phyloP scores from a whole-genome alignment of 2,797 vertebrate genomes.

The Phyllotis vaccarum region DNA sequence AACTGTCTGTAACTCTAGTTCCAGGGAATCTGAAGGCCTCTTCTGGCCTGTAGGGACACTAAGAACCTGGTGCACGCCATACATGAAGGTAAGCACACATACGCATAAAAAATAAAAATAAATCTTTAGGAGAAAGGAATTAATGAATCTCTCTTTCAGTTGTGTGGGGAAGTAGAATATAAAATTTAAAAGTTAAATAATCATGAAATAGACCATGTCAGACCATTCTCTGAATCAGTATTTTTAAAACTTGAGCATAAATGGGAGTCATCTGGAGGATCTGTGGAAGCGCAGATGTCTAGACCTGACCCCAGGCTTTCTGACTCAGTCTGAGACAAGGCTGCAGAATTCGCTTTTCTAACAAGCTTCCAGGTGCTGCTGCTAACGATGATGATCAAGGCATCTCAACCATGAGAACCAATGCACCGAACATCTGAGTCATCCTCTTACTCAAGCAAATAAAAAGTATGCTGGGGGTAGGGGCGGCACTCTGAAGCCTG shows the following conservation, averaged over 20 bases:
- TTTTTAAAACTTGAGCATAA: constrained; percentile 57
- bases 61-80: neutral
- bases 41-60: neutral
- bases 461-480: neutral
- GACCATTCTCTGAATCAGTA: constrained; percentile 3
- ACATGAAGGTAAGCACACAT: neutral
- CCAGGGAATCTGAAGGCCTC: neutral
- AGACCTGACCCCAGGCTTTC: constrained; percentile 51
- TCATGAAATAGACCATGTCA: constrained; percentile 28
- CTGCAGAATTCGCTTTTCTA: constrained; percentile 71
- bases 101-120: neutral
- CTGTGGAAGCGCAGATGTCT: constrained; percentile 63
- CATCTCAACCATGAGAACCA: constrained; percentile 59
- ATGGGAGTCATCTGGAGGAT: constrained; percentile 52
- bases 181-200: constrained; percentile 36
- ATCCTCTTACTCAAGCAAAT: constrained; percentile 32
- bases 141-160: constrained; percentile 12
- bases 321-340: constrained; percentile 59
- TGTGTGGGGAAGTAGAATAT: neutral
- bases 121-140: neutral
- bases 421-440: constrained; percentile 59
- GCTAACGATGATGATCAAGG: neutral
- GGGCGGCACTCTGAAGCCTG: neutral
- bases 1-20: neutral
- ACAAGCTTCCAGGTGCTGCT: constrained; percentile 61